Evolutionary conservation across 2,888 invertebrate species (phyloP).

Genomic region (Allophyes oxyacanthae): DNA sequence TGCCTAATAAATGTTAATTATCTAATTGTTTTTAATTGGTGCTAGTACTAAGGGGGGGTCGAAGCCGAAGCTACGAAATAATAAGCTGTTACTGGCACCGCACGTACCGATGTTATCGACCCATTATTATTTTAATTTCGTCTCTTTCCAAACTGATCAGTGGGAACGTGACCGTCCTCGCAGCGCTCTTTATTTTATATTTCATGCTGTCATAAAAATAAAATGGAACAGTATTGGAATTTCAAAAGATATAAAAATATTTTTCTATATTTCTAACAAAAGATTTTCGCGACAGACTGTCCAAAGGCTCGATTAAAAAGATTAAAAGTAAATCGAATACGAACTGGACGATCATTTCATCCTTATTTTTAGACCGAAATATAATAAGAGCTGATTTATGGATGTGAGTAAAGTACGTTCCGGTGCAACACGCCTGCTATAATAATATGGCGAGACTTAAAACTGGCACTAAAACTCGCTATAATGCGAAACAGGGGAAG

Average conservation of each 20-base stretch:
- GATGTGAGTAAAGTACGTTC: conserved; percentile 3
- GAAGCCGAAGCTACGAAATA: not conserved
- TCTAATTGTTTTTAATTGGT: conserved; percentile 23
- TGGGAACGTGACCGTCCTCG: conserved; percentile 28
- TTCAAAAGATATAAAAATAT: conserved; percentile 25
- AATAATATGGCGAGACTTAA: conserved; percentile 38
- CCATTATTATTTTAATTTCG: conserved; percentile 28
- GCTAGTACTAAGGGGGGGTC: not conserved
- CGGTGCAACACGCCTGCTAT: conserved; percentile 9
- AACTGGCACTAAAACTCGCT: conserved; percentile 36
- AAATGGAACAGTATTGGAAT: conserved; percentile 25
- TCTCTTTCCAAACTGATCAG: conserved; percentile 22
- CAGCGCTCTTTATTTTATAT: conserved; percentile 15
- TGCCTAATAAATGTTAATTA: conserved; percentile 19
- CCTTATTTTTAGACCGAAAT: not conserved
- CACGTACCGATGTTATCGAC: conserved; percentile 19
- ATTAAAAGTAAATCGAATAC: not conserved
- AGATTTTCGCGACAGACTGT: conserved; percentile 1
- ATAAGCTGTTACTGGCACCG: not conserved
- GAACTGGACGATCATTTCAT: not conserved
- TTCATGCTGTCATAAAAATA: conserved; percentile 12
- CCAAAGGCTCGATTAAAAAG: conserved; percentile 15
- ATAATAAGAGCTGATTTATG: not conserved
- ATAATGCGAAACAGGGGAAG: conserved; percentile 20
- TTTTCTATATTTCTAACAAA: conserved; percentile 13